Percentiles rank a stretch among this genome's conserved stretches.
Conservation (phyloP, 2,113 vertebrate genomes). For the Elanoides forficatus region DNA sequence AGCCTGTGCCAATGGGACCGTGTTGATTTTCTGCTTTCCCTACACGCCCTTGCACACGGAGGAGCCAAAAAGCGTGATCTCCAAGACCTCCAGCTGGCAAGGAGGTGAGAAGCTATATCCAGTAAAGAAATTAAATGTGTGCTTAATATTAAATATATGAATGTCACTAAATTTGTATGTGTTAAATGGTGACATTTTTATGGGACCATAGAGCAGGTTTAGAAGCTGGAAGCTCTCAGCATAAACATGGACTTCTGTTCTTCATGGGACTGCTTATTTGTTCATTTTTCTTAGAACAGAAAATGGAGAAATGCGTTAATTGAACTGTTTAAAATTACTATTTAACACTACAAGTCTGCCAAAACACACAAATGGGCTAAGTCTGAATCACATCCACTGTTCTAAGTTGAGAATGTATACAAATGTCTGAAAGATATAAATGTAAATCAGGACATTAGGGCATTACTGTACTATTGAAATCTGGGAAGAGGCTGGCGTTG, state of each 20-base stretch:
- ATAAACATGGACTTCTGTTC: background rate
- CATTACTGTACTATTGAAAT: background rate
- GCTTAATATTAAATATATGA: background rate
- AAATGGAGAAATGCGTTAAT: background rate
- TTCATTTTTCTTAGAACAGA: background rate
- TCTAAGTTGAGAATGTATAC: background rate
- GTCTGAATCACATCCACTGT: background rate
- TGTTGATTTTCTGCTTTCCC: background rate
- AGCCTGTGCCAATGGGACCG: background rate
- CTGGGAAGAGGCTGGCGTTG: rapidly evolving
- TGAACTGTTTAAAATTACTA: background rate
- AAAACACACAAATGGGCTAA: background rate
- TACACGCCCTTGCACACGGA: rapidly evolving
- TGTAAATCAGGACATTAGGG: background rate
- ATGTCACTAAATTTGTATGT: background rate
- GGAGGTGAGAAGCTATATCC: background rate
- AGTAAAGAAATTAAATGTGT: background rate
- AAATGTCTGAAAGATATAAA: background rate
- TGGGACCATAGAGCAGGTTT: background rate
- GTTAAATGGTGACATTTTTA: background rate
- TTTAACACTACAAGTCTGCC: background rate
- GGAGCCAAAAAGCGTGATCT: background rate
- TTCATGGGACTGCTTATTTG: background rate
- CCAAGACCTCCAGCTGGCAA: background rate
- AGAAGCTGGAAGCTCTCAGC: background rate